Base-by-base conservation (phyloP, 2,888 invertebrate species). In the Cryptus viduatorius region DNA sequence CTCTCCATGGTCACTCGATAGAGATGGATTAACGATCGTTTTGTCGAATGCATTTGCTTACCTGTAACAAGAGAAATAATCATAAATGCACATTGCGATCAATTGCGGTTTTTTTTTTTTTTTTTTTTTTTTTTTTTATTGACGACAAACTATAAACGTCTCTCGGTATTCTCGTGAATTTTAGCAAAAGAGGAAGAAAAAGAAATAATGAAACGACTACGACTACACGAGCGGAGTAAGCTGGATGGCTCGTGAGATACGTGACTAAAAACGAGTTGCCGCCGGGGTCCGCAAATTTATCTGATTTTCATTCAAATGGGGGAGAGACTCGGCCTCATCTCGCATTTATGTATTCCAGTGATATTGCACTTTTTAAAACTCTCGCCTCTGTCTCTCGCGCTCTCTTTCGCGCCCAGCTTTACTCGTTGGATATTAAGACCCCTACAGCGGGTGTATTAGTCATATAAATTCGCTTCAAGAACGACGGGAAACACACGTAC, bases 261-360 rank as follows among this genome's bases (percentile, higher is more conserved):
- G 86, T 84, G 82, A 84, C 82, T 85, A 73, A 87, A 88, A 88
- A 86, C 88, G 88, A 89, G 89, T 90, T 89, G 88, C 89, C 85
- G 84, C 78, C 68, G 81, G 81, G 84, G 69, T 68, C 88, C 88
- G 87, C 89, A 88, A 90, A 92, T 92, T 92, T 92, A 92, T 92
- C 90, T 92, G 90, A 90, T 92, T 91, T 91, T 92, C 92, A 92
- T 92, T 92, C 92, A 92, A 92, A 92, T 92, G 88, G 86, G 87
- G 37, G 37, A 37, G 79, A 84, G 82, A 79, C 77, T 75, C 83
- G 89, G 37, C 90, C 92, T 92, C 92, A 92, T 92, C 92, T 92
- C 90, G 89, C 91, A 92, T 92, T 92, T 92, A 92, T 92, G 89
- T 92, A 92, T 92, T 92, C 92, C 91, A 89, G 84, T 92, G 92